These are phyloP conservation scores for Synergus japonicus DNA, from an alignment of 2,888 invertebrate species.

Conservation along the genomic window DNA sequence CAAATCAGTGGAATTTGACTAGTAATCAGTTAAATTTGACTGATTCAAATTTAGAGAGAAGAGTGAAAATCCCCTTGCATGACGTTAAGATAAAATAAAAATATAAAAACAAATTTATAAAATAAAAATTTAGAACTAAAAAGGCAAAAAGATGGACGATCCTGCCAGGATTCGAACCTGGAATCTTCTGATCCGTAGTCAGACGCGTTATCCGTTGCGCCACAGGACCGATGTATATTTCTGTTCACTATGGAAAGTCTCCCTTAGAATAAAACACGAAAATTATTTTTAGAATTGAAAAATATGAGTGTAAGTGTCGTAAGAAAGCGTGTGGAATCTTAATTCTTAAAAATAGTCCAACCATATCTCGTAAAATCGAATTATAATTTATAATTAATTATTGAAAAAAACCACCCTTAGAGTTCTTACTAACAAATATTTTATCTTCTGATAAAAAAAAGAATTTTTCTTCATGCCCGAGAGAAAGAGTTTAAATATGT, in stretches of 20 bases:
- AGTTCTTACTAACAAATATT: not conserved
- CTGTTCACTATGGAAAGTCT: not conserved
- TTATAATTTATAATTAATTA: not conserved
- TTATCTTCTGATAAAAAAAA: not conserved
- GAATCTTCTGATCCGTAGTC: conserved; percentile 85
- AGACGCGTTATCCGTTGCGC: conserved; percentile 82
- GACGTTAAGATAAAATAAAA: not conserved
- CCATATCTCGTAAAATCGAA: not conserved
- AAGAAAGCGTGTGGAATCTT: not conserved
- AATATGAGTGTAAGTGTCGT: not conserved
- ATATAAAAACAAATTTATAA: not conserved
- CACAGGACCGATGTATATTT: conserved; percentile 65
- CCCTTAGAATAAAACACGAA: not conserved
- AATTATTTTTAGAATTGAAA: conserved; percentile 2
- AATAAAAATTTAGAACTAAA: not conserved
- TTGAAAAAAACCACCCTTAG: not conserved
- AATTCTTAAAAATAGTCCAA: not conserved
- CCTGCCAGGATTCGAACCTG: conserved; percentile 77
- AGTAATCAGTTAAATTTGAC: no score
- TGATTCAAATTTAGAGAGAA: no score
- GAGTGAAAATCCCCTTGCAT: no score
- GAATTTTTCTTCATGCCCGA: not conserved
- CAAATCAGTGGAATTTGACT: no score
- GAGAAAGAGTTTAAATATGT: not conserved
- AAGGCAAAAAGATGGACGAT: conserved; percentile 53